Conservation (phyloP, 1,140 invertebrate species). For the Halotydeus destructor region DNA sequence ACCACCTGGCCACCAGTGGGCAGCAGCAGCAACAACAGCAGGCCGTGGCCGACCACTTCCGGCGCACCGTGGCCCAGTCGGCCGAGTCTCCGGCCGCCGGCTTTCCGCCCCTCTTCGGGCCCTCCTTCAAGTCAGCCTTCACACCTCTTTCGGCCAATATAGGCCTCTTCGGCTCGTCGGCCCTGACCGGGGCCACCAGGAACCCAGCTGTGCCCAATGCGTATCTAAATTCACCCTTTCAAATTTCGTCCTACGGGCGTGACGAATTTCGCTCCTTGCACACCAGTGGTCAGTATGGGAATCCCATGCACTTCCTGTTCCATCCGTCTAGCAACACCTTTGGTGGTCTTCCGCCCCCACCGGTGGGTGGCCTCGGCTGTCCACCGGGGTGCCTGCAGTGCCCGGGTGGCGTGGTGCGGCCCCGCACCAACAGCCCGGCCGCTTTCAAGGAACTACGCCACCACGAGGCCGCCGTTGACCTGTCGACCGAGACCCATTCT, state of each 20-base stretch:
- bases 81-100: background rate
- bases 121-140: constrained; percentile 8
- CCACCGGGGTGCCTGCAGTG: constrained; percentile 4
- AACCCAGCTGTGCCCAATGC: background rate
- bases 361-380: background rate
- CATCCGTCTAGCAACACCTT: background rate
- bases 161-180: background rate
- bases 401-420: background rate
- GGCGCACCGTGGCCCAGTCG: background rate
- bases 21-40: background rate
- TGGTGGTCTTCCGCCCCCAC: background rate
- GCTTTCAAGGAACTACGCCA: background rate
- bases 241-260: background rate
- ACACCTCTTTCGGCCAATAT: constrained; percentile 3
- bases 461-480: constrained; percentile 4
- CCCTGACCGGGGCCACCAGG: background rate
- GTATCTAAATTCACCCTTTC: background rate
- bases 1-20: background rate
- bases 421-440: background rate
- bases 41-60: background rate
- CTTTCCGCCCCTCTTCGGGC: background rate
- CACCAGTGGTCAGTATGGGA: background rate
- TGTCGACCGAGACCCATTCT: constrained; percentile 4
- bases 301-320: constrained; percentile 2
- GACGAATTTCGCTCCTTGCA: background rate